Evolutionary conservation across 2,888 invertebrate species (phyloP), one percentile per base, ranked within the genome.

Genomic region (Notodonta ziczac): DNA sequence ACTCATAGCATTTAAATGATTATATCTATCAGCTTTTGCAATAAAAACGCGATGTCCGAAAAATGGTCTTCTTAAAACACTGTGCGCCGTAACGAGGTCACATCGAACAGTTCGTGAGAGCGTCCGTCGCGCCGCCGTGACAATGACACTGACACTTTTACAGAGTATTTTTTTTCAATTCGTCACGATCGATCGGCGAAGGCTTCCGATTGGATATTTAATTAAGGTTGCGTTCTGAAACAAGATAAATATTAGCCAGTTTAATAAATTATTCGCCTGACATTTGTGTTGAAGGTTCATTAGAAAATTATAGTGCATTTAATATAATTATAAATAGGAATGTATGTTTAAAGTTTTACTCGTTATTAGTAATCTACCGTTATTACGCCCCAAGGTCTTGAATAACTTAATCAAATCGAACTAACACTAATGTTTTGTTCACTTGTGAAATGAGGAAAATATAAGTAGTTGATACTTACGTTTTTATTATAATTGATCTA

Each of bases 141-240:
- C 85, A 83, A 61, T 86, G 86, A 83, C 86, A 85, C 62, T 86
- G 84, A 73, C 77, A 80, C 74, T 84, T 77, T 76, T 79, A 76
- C 69, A 66, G 32, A 7, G 53, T 66, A 60, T 68, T 62, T 56
- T 62, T 63, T 74, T 74, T 68, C 52, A 72, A 74, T 71, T 71
- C 61, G 55, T 59, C 58, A 61, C 71, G 65, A 80, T 66, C 61
- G 70, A 72, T 70, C 39, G 70, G 53, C 64, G 66, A 72, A 77
- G 72, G 65, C 63, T 72, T 77, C 62, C 65, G 70, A 72, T 73
- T 59, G 44, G 57, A 51, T 57, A 62, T 66, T 63, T 61, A 59
- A 63, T 70, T 69, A 64, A 68, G 64, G 59, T 63, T 63, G 59
- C 62, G 57, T 66, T 67, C 52, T 63, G 14, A 60, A 65, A 62